A percentile compares a stretch with the other conserved stretches of the same genome.
Evolutionary conservation across 2,797 vertebrate species (phyloP).

Genomic region (Eidolon dupreanum): DNA sequence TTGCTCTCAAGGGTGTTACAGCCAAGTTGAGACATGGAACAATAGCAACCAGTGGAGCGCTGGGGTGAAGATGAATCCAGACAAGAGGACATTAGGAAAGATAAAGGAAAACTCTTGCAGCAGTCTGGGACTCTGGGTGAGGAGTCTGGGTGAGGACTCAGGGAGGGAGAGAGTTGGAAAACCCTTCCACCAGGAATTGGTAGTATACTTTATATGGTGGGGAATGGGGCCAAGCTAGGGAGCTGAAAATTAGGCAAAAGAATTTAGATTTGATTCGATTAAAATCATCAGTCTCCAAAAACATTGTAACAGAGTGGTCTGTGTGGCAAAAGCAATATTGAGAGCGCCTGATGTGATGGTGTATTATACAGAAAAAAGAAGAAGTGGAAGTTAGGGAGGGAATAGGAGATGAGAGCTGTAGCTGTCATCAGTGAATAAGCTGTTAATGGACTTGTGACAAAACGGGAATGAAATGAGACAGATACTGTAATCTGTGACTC

Average conservation of each 20-base stretch:
- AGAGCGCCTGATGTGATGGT: not conserved
- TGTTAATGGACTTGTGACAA: not conserved
- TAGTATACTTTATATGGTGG: rapidly evolving
- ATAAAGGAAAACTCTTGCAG: not conserved
- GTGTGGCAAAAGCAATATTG: not conserved
- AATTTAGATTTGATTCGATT: not conserved
- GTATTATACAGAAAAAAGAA: not conserved
- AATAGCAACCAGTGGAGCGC: not conserved
- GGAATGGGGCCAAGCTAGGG: not conserved
- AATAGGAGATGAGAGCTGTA: not conserved
- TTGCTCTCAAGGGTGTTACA: not conserved
- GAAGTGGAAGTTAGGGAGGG: not conserved
- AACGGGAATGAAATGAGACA: not conserved
- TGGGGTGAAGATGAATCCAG: not conserved
- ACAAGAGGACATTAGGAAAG: not conserved
- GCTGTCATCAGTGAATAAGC: not conserved
- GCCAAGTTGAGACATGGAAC: not conserved
- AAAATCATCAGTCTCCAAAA: not conserved
- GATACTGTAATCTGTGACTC: not conserved
- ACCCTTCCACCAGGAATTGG: not conserved
- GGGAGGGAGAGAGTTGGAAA: not conserved
- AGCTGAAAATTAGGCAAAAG: not conserved
- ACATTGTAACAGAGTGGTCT: not conserved
- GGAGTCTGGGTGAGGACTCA: not conserved
- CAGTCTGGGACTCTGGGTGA: not conserved